A percentile compares a stretch with the other conserved stretches of the same genome.
phyloP scores from a whole-genome alignment of 2,797 vertebrate genomes.

The Scolopax bukidnonensis region DNA sequence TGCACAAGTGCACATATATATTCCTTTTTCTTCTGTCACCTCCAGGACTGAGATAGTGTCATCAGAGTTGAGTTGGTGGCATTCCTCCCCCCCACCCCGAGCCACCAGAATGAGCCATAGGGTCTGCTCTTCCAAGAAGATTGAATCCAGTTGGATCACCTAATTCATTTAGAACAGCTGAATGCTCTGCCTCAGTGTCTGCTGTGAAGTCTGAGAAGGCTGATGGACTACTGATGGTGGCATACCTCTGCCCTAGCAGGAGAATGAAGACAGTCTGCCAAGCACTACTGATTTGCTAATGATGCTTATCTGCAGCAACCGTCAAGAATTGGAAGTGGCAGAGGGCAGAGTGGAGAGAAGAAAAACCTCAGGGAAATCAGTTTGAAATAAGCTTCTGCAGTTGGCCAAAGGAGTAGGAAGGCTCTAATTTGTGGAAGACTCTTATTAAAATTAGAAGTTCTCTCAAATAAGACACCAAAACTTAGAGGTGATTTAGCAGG shows the following conservation, averaged over 20 bases:
- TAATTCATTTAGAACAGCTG: neutral
- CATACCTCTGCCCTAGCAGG: neutral
- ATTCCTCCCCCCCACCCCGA: neutral
- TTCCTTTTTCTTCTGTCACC: neutral
- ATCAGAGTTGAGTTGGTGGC: neutral
- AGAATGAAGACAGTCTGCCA: slow-evolving; percentile 33
- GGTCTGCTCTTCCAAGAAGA: neutral
- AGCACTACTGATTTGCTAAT: neutral
- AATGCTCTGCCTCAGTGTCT: neutral
- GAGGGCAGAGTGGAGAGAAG: neutral
- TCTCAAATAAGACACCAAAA: neutral
- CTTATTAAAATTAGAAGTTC: neutral
- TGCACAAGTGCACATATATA: neutral
- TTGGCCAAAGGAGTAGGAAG: neutral
- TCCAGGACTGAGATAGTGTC: neutral
- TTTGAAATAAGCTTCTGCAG: neutral
- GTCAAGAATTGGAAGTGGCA: slow-evolving; percentile 1
- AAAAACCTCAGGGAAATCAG: slow-evolving; percentile 18
- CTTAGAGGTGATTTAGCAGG: neutral
- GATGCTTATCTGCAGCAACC: slow-evolving; percentile 4
- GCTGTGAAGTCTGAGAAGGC: neutral
- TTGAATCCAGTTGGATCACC: neutral
- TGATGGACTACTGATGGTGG: neutral
- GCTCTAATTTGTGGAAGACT: neutral
- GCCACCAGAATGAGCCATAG: neutral